phyloP scores from a whole-genome alignment of 1,140 invertebrate species.

The Aphaenogaster rudis region DNA sequence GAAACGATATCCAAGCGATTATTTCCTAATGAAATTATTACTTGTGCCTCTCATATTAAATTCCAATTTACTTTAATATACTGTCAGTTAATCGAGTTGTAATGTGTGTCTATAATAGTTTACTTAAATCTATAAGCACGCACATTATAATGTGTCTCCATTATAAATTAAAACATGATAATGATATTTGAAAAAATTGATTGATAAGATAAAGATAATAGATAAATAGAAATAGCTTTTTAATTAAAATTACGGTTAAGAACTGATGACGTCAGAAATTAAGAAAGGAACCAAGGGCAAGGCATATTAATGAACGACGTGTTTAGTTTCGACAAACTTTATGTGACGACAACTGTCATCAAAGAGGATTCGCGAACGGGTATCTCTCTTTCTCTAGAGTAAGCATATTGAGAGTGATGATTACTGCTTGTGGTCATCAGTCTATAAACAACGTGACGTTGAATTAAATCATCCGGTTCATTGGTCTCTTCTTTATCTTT shows the following conservation, averaged over 20 bases:
- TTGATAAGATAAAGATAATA: background rate
- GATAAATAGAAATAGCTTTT: background rate
- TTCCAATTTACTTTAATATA: background rate
- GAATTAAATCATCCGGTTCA: slow-evolving; percentile 45
- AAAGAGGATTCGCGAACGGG: slow-evolving; percentile 11
- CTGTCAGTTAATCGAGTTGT: background rate
- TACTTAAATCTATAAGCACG: background rate
- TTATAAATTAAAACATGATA: background rate
- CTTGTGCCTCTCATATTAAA: background rate
- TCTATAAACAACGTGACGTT: slow-evolving; percentile 51
- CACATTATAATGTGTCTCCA: background rate
- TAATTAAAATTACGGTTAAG: background rate
- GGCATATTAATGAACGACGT: background rate
- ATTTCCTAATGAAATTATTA: slow-evolving; percentile 20
- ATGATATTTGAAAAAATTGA: background rate
- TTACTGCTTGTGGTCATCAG: slow-evolving; percentile 37
- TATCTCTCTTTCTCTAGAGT: slow-evolving; percentile 28
- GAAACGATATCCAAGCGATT: background rate
- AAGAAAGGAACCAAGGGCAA: background rate
- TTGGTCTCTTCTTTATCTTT: background rate
- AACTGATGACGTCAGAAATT: background rate
- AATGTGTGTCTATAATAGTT: background rate
- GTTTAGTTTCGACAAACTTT: slow-evolving; percentile 1
- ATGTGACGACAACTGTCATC: background rate
- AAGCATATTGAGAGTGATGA: slow-evolving; percentile 62